Evolutionary conservation across 1,140 invertebrate genomes (phyloP).

Genomic region (Hyphantria cunea): DNA sequence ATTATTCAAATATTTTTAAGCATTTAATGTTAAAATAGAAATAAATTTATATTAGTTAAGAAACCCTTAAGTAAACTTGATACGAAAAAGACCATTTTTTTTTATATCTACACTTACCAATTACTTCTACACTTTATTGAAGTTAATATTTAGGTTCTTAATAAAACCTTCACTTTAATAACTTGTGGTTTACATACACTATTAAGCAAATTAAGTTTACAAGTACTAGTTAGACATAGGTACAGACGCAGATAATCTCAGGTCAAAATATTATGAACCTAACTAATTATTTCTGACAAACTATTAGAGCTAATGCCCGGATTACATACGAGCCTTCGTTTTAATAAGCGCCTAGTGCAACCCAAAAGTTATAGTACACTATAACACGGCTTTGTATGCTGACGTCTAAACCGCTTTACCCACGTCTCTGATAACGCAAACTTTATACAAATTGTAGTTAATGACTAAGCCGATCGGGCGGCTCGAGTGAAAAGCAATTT

Average conservation of each 20-base stretch:
- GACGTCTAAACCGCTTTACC: constrained; percentile 42
- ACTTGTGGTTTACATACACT: no score
- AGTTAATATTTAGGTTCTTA: no score
- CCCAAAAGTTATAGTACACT: constrained; percentile 41
- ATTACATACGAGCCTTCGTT: constrained; percentile 30
- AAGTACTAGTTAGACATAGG: not conserved
- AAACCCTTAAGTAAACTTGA: no score
- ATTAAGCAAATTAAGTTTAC: no score
- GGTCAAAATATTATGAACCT: constrained; percentile 4
- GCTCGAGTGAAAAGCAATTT: constrained; percentile 51
- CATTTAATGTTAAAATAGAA: no score
- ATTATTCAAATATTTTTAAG: no score
- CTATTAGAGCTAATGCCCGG: constrained; percentile 30
- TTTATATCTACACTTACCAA: no score
- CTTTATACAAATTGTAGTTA: constrained; percentile 62
- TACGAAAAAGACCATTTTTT: no score
- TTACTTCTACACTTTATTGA: no score
- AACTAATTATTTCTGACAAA: constrained; percentile 22
- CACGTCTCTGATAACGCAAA: constrained; percentile 51
- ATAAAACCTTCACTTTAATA: no score
- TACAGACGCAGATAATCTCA: not conserved
- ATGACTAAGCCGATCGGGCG: constrained; percentile 53
- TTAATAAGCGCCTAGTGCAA: constrained; percentile 38
- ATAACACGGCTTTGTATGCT: constrained; percentile 26
- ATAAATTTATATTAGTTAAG: no score